Evolutionary conservation across 2,113 vertebrate species (phyloP).

Genomic region (Hucho hucho): DNA sequence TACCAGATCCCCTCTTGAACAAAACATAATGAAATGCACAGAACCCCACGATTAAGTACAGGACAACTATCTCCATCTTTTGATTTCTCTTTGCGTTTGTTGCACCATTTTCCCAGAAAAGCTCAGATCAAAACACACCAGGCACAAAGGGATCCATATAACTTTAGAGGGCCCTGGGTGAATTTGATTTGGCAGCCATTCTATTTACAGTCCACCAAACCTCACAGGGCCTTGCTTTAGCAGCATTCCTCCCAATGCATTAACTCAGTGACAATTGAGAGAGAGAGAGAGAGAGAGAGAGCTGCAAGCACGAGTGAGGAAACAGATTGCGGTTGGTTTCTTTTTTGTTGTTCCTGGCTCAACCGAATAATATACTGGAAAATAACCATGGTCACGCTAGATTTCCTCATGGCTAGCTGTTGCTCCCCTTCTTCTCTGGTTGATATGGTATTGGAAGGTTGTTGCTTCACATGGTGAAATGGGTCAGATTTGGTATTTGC

Average conservation of each 20-base stretch:
- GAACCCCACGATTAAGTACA: neutral
- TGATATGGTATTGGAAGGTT: slow-evolving; percentile 41
- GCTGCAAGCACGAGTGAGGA: slow-evolving; percentile 43
- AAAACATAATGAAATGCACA: slow-evolving; percentile 6
- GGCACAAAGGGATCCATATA: slow-evolving; percentile 20
- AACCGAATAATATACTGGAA: slow-evolving; percentile 50
- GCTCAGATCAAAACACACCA: slow-evolving; percentile 23
- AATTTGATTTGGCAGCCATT: slow-evolving; percentile 34
- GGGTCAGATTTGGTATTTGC: no score
- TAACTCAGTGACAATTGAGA: slow-evolving; percentile 8
- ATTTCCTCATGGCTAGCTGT: slow-evolving; percentile 35
- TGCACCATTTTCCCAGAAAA: slow-evolving; percentile 1
- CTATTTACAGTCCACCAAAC: slow-evolving; percentile 25
- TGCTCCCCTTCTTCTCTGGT: slow-evolving; percentile 38
- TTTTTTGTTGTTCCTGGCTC: slow-evolving; percentile 25
- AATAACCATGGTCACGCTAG: slow-evolving; percentile 51
- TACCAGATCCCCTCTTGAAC: no score
- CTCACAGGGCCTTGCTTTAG: slow-evolving; percentile 20
- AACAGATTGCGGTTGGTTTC: slow-evolving; percentile 36
- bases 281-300: neutral
- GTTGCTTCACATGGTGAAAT: neutral
- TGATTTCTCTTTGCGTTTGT: neutral
- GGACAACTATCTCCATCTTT: neutral
- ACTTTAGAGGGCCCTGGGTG: slow-evolving; percentile 29
- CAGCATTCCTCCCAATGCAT: slow-evolving; percentile 19